Conservation (phyloP, 2,797 vertebrate genomes). For the Heterohyrax brucei region DNA sequence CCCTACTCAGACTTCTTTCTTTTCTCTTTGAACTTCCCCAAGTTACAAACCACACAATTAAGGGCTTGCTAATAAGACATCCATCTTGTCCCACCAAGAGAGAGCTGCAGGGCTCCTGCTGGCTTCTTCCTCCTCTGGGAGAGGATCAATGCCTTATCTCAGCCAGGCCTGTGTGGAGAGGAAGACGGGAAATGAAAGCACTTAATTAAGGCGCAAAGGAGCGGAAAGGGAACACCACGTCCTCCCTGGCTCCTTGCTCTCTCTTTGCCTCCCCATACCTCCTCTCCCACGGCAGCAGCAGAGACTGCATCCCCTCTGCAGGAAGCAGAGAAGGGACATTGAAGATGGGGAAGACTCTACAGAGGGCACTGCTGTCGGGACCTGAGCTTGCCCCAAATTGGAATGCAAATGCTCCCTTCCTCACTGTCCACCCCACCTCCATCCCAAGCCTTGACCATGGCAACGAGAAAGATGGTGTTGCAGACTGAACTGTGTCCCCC, state of each 20-base stretch:
- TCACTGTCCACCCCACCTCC: background rate
- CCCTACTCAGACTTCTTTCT: conserved; percentile 44
- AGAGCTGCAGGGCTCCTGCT: conserved; percentile 86
- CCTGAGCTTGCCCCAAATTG: background rate
- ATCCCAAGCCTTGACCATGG: background rate
- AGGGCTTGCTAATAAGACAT: conserved; percentile 89
- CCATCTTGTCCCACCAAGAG: conserved; percentile 87
- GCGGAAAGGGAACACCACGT: conserved; percentile 79
- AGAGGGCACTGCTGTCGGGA: background rate
- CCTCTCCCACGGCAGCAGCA: background rate
- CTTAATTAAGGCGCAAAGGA: conserved; percentile 87
- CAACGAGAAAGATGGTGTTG: background rate
- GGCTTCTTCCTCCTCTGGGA: conserved; percentile 84
- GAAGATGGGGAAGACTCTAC: background rate
- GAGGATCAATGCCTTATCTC: conserved; percentile 91
- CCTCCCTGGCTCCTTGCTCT: conserved; percentile 54
- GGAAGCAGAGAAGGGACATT: background rate
- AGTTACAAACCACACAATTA: conserved; percentile 91
- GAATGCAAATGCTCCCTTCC: background rate
- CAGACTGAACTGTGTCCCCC: background rate
- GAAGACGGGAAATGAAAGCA: conserved; percentile 86
- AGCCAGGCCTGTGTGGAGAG: conserved; percentile 81
- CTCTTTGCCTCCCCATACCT: background rate
- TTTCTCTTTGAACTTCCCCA: conserved; percentile 84
- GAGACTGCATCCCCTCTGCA: background rate